Evolutionary conservation across 2,888 invertebrate species (phyloP).

Genomic region (Diaphora mendica): DNA sequence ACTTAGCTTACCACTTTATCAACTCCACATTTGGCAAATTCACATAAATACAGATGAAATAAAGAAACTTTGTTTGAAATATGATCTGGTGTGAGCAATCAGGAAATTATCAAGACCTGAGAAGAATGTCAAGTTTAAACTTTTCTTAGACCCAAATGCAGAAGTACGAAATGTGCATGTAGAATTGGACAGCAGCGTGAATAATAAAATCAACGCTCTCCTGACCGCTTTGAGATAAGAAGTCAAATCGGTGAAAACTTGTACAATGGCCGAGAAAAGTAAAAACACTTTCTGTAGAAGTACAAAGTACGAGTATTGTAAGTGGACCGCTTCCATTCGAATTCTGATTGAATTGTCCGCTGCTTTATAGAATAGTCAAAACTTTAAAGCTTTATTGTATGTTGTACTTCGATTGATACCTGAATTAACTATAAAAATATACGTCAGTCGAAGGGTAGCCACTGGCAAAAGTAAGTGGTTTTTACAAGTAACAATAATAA

Average conservation of each 20-base stretch:
- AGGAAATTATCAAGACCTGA: neutral
- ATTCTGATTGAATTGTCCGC: slow-evolving; percentile 42
- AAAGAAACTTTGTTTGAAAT: neutral
- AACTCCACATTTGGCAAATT: neutral
- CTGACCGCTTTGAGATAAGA: slow-evolving; percentile 78
- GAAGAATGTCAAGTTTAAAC: slow-evolving; percentile 38
- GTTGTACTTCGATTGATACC: too few species aligned
- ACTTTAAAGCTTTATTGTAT: too few species aligned
- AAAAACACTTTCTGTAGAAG: slow-evolving; percentile 75
- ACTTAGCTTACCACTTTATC: neutral
- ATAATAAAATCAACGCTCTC: slow-evolving; percentile 64
- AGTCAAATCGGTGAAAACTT: slow-evolving; percentile 75
- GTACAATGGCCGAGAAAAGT: slow-evolving; percentile 69
- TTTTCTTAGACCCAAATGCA: slow-evolving; percentile 16
- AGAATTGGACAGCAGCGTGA: slow-evolving; percentile 37
- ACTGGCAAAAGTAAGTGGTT: too few species aligned
- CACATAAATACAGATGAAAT: neutral
- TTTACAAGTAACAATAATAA: too few species aligned
- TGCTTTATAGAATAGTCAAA: slow-evolving; percentile 27
- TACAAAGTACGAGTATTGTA: slow-evolving; percentile 39
- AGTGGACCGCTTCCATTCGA: slow-evolving; percentile 52
- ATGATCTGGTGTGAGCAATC: neutral
- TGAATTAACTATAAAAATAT: too few species aligned
- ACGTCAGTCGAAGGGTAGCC: too few species aligned
- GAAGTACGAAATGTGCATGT: slow-evolving; percentile 40